Evolutionary conservation across 2,888 invertebrate genomes (phyloP), one percentile per base, ranked within the genome.

Genomic region (Rhamnusium bicolor): DNA sequence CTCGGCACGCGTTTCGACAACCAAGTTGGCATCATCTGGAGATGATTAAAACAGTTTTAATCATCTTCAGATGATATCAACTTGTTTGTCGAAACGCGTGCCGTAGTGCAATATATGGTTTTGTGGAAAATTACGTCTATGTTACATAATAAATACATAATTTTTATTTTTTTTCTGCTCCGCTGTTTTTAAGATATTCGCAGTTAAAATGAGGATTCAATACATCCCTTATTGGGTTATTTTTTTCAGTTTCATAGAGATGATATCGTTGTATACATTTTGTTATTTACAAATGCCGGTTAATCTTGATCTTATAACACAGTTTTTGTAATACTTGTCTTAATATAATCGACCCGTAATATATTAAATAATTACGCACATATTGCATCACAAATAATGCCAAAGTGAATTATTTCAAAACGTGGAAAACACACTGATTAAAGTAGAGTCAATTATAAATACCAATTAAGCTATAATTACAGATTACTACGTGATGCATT

Each of bases 351-450:
- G n/a, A n/a, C 40, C 40, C 40, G 40, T 40, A n/a, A 40, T 40
- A 29, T 62, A 69, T 69, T 62, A 63, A 70, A 46, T 63, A 63
- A 70, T 70, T 54, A 70, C 24, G 21, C 12, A n/a, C 49, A 58
- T 56, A 32, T 58, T 65, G 56, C 65, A 49, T 47, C 29, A 65
- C 66, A 61, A 61, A 61, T 61, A 61, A 66, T 29, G 47, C 40
- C 68, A 21, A 62, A 46, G 70, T 70, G 70, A 73, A 73, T 73
- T 70, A 70, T 70, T 61, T 49, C 49, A 32, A 66, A 49, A 70
- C 61, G 62, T 70, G 73, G 69, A 73, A 73, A 62, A 54, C 14
- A 32, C 73, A 56, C 54, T 70, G 70, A 70, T 70, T 70, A 61
- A 58, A 63, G 29, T 27, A 29, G 6, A 70, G 69, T 69, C 69